phyloP scores from a whole-genome alignment of 2,888 invertebrate genomes.

The Osmoderma eremita region DNA sequence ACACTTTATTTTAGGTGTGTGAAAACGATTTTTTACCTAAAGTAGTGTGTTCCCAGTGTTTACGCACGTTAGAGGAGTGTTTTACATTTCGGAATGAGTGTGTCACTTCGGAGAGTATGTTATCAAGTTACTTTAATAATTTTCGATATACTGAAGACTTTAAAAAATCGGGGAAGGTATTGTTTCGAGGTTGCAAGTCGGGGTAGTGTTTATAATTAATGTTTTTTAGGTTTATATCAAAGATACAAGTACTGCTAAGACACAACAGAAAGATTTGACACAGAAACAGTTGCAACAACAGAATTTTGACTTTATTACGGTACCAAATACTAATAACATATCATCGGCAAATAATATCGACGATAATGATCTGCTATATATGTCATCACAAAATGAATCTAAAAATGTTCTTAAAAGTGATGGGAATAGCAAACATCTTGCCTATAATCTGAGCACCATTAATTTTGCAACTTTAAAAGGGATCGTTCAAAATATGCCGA shows the following conservation, averaged over 20 bases:
- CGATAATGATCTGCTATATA: constrained; percentile 29
- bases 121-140: constrained; percentile 73
- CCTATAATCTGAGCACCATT: constrained; percentile 56
- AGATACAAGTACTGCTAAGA: constrained; percentile 58
- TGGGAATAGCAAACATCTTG: constrained; percentile 48
- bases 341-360: constrained; percentile 18
- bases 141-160: constrained; percentile 70
- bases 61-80: constrained; percentile 71
- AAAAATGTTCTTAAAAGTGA: constrained; percentile 40
- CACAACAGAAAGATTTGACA: constrained; percentile 29
- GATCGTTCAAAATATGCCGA: constrained; percentile 51
- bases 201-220: too few relatives aligned
- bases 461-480: constrained; percentile 54
- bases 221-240: constrained; percentile 67
- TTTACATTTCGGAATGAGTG: constrained; percentile 73
- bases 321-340: constrained; percentile 25
- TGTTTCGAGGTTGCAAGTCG: neutral
- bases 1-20: constrained; percentile 64
- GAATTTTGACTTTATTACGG: constrained; percentile 18
- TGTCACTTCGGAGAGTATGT: constrained; percentile 73
- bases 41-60: constrained; percentile 73
- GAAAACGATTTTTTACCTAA: constrained; percentile 77
- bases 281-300: constrained; percentile 11
- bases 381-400: constrained; percentile 44
- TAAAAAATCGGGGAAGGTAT: constrained; percentile 70